Conservation (phyloP, 2,113 vertebrate genomes). For the Mugil cephalus region DNA sequence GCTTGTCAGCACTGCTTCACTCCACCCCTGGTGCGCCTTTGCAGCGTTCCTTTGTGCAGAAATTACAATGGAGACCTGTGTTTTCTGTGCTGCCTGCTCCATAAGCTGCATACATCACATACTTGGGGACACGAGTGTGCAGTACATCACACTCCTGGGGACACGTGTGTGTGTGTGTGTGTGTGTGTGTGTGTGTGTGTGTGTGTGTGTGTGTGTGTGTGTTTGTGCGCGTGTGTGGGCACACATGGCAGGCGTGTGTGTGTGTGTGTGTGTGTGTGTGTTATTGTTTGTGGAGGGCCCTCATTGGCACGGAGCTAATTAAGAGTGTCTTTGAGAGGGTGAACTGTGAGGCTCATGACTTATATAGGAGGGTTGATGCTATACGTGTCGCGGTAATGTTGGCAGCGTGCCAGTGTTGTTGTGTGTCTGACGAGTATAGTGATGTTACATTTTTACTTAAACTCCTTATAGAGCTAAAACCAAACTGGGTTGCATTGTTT, state of each 20-base stretch:
- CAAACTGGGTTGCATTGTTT: too few species aligned
- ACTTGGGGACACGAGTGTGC: constrained; percentile 48
- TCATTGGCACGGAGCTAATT: constrained; percentile 66
- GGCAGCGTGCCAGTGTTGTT: background rate
- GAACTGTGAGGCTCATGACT: constrained; percentile 14
- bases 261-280: constrained; percentile 5
- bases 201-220: constrained; percentile 6
- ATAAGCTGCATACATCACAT: constrained; percentile 73
- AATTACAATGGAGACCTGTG: constrained; percentile 73
- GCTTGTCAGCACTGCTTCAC: constrained; percentile 67
- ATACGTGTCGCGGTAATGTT: background rate
- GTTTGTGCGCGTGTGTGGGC: constrained; percentile 25
- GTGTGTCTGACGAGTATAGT: background rate
- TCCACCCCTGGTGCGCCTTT: constrained; percentile 64
- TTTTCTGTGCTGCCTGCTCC: constrained; percentile 63
- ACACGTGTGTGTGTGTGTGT: constrained; percentile 22
- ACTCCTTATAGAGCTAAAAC: too few species aligned
- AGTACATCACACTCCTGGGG: constrained; percentile 66
- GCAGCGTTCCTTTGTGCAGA: constrained; percentile 70
- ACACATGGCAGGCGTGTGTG: constrained; percentile 8
- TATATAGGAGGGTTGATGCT: constrained; percentile 4
- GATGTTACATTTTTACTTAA: background rate
- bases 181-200: constrained; percentile 18
- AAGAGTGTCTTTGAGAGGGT: constrained; percentile 49
- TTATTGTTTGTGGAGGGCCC: constrained; percentile 36